These are phyloP conservation scores for Podabrus alpinus DNA, from an alignment of 2,888 invertebrate genomes.

Conservation along the genomic window DNA sequence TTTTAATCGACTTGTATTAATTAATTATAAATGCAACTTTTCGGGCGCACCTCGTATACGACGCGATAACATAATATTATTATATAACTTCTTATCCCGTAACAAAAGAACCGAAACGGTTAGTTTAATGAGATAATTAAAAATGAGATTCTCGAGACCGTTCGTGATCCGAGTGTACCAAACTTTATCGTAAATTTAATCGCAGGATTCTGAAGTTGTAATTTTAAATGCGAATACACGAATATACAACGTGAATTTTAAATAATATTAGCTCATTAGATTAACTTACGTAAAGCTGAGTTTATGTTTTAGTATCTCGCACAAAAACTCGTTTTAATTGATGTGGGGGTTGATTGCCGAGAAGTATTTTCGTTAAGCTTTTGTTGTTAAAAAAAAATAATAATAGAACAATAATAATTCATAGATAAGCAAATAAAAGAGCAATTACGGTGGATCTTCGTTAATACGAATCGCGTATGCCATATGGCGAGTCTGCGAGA, in stretches of 20 bases:
- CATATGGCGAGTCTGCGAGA: background rate
- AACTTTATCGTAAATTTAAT: background rate
- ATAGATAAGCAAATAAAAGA: background rate
- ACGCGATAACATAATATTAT: background rate
- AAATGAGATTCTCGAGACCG: background rate
- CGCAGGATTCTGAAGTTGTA: background rate
- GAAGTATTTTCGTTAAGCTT: background rate
- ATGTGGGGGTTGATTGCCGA: background rate
- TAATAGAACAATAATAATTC: background rate
- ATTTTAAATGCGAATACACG: background rate
- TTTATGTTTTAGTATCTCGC: background rate
- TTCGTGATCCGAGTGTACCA: background rate
- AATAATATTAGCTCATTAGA: background rate
- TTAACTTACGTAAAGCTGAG: background rate
- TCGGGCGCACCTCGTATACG: background rate
- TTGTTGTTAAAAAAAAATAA: too few relatives aligned
- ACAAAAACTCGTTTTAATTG: background rate
- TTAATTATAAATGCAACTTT: background rate
- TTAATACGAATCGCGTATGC: background rate
- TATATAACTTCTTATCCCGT: background rate
- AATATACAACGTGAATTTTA: background rate
- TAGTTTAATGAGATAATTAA: background rate
- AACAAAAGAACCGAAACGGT: background rate
- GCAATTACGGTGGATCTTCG: background rate
- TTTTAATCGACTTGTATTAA: background rate